phyloP scores from a whole-genome alignment of 2,888 invertebrate genomes.

The Acheta domesticus region DNA sequence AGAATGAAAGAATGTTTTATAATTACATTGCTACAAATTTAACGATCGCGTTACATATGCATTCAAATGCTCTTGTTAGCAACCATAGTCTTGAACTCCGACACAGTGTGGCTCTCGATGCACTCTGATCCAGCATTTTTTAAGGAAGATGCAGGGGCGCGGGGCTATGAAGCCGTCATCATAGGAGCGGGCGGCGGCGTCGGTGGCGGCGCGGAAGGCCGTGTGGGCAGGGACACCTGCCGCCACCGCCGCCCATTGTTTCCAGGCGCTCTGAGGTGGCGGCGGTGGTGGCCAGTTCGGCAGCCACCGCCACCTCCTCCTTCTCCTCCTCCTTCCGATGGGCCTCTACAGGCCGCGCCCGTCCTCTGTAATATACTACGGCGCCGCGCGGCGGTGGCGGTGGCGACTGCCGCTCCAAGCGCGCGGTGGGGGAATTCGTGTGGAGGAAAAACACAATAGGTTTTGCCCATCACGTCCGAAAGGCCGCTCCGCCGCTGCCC shows the following conservation, averaged over 20 bases:
- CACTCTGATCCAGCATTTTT: no score
- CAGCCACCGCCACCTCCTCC: neutral
- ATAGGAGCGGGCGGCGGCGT: neutral
- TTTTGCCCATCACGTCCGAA: neutral
- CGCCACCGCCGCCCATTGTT: neutral
- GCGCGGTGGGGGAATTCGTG: neutral
- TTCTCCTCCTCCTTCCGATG: no score
- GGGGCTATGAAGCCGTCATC: neutral
- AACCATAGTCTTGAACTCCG: no score
- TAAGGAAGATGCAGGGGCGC: neutral
- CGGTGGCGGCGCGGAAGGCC: neutral
- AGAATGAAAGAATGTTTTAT: no score
- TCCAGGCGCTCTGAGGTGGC: neutral
- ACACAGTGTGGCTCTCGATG: no score
- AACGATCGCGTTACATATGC: no score
- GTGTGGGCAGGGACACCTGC: slow-evolving; percentile 18
- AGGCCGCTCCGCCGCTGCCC: neutral
- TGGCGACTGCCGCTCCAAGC: neutral
- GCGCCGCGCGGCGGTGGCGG: neutral
- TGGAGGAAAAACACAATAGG: neutral
- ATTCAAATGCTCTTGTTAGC: no score
- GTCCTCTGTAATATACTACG: neutral
- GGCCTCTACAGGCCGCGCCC: neutral
- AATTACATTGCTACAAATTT: no score
- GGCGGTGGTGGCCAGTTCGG: neutral